Evolutionary conservation across 2,113 vertebrate species (phyloP).

Genomic region (Hydrochoerus hydrochaeris): DNA sequence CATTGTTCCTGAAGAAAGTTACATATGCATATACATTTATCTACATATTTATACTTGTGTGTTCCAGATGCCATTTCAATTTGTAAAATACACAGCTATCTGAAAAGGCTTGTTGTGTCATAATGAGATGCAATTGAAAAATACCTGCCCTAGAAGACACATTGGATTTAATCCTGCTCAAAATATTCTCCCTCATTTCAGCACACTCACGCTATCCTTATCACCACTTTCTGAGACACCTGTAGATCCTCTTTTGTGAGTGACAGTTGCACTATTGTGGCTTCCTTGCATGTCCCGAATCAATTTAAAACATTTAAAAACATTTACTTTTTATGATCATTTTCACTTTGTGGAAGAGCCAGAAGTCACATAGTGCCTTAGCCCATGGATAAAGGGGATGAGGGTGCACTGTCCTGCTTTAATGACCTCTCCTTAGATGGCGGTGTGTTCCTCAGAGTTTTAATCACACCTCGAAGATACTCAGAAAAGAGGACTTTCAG

Average conservation of each 20-base stretch:
- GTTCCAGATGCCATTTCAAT: neutral
- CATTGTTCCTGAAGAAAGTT: neutral
- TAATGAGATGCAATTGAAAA: neutral
- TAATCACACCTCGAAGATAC: neutral
- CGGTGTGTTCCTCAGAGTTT: neutral
- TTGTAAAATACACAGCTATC: neutral
- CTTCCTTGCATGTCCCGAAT: neutral
- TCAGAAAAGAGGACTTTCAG: neutral
- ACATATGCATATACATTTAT: neutral
- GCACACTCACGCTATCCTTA: neutral
- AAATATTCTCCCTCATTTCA: neutral
- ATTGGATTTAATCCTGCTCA: neutral
- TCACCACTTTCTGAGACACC: neutral
- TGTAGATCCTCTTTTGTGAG: neutral
- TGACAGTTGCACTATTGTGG: neutral
- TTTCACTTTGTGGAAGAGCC: neutral
- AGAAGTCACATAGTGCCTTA: neutral
- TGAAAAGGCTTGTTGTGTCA: neutral
- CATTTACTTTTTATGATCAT: neutral
- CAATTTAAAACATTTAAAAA: neutral
- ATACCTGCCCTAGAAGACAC: neutral
- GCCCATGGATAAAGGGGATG: too few relatives aligned
- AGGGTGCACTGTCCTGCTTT: neutral
- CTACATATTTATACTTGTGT: neutral
- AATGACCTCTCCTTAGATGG: neutral